Conservation (phyloP, 2,797 vertebrate species). For the Peromyscus nudipes region DNA sequence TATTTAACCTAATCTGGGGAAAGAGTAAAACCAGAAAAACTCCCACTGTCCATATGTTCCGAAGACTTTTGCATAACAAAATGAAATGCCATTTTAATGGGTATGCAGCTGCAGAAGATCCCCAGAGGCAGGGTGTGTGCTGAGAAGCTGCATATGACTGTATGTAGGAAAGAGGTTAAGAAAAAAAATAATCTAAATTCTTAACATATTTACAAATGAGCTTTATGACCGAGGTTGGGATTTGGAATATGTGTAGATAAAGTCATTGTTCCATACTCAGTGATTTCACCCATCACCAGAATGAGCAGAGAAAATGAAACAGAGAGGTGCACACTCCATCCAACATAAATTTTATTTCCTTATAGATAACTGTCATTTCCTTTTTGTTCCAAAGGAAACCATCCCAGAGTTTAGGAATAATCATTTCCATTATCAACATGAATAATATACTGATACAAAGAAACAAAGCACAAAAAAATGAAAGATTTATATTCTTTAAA, state of each 20-base stretch:
- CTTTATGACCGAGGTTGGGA: constrained; percentile 23
- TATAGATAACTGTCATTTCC: background rate
- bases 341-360: background rate
- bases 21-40: background rate
- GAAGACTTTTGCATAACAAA: constrained; percentile 20
- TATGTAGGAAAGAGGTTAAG: constrained; percentile 1
- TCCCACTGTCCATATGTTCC: background rate
- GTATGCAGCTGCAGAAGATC: constrained; percentile 3
- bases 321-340: background rate
- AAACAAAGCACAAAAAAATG: background rate
- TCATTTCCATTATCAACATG: background rate
- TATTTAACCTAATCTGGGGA: constrained; percentile 61
- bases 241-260: background rate
- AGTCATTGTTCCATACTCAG: background rate
- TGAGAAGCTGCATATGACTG: background rate
- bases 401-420: background rate
- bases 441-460: constrained; percentile 24
- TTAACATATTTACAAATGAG: constrained; percentile 58
- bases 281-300: background rate
- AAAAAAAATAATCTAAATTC: constrained; percentile 34
- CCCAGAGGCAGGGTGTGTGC: background rate
- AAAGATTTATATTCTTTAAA: background rate
- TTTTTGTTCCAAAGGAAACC: background rate
- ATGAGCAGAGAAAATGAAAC: background rate
- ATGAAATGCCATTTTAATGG: constrained; percentile 64